A percentile compares a stretch with the other conserved stretches of the same genome.
phyloP scores from a whole-genome alignment of 2,888 invertebrate species.

The Minunthozetes semirufus region DNA sequence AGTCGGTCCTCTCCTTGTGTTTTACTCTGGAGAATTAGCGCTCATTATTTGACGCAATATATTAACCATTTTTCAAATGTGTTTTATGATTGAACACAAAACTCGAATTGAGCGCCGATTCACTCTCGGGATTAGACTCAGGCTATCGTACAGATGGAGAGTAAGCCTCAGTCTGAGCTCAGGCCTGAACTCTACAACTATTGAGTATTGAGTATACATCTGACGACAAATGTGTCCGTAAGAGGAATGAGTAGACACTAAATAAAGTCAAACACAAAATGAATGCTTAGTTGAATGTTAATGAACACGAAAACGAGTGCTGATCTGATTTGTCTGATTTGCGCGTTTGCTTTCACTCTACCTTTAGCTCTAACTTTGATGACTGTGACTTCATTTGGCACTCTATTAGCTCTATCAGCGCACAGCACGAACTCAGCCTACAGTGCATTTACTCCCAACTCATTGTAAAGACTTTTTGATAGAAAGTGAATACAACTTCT shows the following conservation, averaged over 20 bases:
- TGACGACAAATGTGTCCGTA: conserved; percentile 23
- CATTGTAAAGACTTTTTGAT: background rate
- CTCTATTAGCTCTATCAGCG: conserved; percentile 22
- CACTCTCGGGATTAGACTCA: conserved; percentile 6
- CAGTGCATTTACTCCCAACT: background rate
- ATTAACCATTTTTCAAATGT: conserved; percentile 20
- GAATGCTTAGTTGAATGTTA: conserved; percentile 28
- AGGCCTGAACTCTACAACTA: background rate
- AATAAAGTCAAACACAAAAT: conserved; percentile 31
- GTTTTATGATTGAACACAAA: conserved; percentile 22
- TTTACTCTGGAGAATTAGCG: background rate
- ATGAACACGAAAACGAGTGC: conserved; percentile 27
- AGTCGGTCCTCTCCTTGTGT: background rate
- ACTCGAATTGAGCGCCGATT: background rate
- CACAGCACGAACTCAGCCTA: background rate
- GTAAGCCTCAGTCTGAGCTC: background rate
- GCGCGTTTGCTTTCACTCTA: background rate
- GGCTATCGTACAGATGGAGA: background rate
- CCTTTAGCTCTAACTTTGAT: background rate
- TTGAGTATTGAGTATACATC: background rate
- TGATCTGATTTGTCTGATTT: conserved; percentile 30
- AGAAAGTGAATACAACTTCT: background rate
- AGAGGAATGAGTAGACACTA: conserved; percentile 1
- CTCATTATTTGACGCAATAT: conserved; percentile 25
- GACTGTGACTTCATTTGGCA: conserved; percentile 21